A percentile compares a stretch with the other conserved stretches of the same genome.
These are phyloP conservation scores for Euwallacea fornicatus DNA, from an alignment of 1,140 invertebrate species.

Conservation along the genomic window DNA sequence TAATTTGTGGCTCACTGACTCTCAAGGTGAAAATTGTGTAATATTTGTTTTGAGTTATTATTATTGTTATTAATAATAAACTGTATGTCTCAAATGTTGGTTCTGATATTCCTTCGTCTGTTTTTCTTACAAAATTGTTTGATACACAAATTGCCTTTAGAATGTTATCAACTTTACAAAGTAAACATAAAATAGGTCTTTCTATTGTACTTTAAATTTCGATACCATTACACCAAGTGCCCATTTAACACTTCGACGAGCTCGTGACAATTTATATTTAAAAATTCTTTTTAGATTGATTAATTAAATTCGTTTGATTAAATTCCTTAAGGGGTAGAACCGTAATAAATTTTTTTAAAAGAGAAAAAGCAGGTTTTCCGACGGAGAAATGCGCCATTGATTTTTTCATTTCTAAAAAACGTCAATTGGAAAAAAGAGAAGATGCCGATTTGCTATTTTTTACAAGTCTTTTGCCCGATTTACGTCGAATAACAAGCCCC, in stretches of 20 bases:
- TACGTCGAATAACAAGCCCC: conserved; percentile 13
- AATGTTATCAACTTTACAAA: background rate
- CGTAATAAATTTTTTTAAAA: no score
- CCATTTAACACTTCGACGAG: no score
- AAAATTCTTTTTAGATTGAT: no score
- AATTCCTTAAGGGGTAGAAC: no score
- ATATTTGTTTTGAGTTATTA: background rate
- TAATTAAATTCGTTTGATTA: no score
- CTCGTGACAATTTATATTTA: no score
- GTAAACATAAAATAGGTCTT: background rate
- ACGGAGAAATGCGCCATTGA: conserved; percentile 22
- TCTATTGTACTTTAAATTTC: conserved; percentile 1
- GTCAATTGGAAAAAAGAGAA: conserved; percentile 11
- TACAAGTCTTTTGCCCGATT: conserved; percentile 20
- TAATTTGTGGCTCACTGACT: background rate
- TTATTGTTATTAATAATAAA: background rate
- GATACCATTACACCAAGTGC: background rate
- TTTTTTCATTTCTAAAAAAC: conserved; percentile 14
- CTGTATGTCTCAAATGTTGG: background rate
- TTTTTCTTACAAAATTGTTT: background rate
- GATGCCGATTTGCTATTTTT: conserved; percentile 21
- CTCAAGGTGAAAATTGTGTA: background rate
- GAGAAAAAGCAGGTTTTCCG: background rate
- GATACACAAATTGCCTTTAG: background rate
- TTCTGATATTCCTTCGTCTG: background rate